Evolutionary conservation across 2,113 vertebrate genomes (phyloP).

Genomic region (Pelecanoides urinatrix): DNA sequence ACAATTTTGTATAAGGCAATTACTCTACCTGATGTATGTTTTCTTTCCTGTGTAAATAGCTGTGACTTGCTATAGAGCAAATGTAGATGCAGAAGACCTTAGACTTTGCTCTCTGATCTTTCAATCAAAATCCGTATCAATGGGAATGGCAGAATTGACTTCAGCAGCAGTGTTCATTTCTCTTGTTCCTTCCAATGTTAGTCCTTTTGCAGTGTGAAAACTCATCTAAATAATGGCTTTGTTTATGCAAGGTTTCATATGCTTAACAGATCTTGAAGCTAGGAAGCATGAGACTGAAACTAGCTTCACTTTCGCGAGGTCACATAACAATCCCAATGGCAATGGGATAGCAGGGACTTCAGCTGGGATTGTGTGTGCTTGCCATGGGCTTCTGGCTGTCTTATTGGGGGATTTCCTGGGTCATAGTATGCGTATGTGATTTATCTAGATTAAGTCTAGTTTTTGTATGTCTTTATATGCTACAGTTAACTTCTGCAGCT

Average conservation of each 20-base stretch:
- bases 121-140: fast-evolving
- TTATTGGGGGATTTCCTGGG: not conserved
- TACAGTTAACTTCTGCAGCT: not conserved
- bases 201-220: not conserved
- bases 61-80: not conserved
- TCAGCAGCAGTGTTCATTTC: not conserved
- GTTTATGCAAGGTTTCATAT: not conserved
- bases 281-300: not conserved
- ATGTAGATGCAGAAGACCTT: not conserved
- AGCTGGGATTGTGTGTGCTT: not conserved
- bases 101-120: not conserved
- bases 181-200: not conserved
- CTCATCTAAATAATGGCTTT: not conserved
- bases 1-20: not conserved
- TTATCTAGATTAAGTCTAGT: not conserved
- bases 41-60: not conserved
- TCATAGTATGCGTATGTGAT: not conserved
- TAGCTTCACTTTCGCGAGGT: not conserved
- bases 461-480: not conserved
- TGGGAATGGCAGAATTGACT: not conserved
- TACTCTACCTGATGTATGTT: not conserved
- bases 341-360: not conserved
- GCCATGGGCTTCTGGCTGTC: not conserved
- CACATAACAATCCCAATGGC: not conserved
- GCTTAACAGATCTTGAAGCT: not conserved